Evolutionary conservation across 2,797 vertebrate species (phyloP).

Genomic region (Steatocranus sp.): DNA sequence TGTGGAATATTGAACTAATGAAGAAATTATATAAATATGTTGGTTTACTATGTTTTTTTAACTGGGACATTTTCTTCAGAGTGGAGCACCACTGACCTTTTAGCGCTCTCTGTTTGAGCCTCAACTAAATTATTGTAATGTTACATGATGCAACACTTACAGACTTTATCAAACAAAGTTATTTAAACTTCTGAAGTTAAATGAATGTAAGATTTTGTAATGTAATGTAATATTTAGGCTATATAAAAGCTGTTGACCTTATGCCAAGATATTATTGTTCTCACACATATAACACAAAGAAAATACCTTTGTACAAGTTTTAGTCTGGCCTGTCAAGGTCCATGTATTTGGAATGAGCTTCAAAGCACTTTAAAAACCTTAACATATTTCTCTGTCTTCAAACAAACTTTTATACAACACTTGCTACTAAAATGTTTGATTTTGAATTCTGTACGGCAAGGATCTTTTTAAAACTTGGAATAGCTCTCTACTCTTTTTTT

Average conservation of each 20-base stretch:
- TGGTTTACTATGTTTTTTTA: background rate
- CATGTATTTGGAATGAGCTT: background rate
- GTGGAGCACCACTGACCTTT: background rate
- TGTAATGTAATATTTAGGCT: background rate
- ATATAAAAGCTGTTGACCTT: background rate
- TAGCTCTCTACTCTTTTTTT: background rate
- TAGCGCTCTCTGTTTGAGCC: background rate
- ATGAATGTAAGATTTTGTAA: background rate
- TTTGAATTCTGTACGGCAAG: fast-evolving
- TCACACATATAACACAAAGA: background rate
- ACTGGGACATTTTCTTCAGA: fast-evolving
- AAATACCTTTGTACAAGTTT: background rate
- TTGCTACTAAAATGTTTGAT: background rate
- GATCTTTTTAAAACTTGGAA: background rate
- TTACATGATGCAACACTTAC: background rate
- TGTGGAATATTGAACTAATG: background rate
- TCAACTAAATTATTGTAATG: background rate
- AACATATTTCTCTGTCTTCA: background rate
- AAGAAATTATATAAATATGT: background rate
- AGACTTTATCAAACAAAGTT: background rate
- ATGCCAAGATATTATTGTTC: background rate
- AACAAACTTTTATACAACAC: background rate
- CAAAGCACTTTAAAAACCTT: background rate
- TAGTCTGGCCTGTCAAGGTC: background rate
- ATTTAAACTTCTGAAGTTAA: background rate